Evolutionary conservation across 2,888 invertebrate species (phyloP), one percentile per base, ranked within the genome.

Genomic region (Neoascia interrupta): DNA sequence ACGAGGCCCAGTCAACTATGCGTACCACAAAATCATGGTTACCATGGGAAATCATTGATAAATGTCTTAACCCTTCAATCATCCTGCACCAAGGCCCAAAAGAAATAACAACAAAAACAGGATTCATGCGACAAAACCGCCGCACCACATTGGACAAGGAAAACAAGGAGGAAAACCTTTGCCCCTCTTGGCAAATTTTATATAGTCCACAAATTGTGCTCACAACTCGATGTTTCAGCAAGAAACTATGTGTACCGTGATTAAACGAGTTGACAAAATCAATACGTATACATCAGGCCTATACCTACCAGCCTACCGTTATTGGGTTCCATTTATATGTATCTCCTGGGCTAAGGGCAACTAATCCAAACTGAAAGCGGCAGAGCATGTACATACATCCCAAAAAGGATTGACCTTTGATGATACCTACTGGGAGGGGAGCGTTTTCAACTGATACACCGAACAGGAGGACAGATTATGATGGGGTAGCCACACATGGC

Each of bases 21-120:
- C 6, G 26, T 19, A 19, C 16, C 68, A 41, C 51, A 43, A 68
- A 47, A 56, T 49, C 68, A 58, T 69, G 41, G 41, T 53, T 61
- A 61, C 21, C 61, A 70, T 61, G 70, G 70, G 53, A 70, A 70
- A 70, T 70, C 61, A 61, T 70, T 70, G 70, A 70, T 70, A 61
- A 70, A 70, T 70, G 61, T 70, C 61, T 61, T 61, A 61, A 70
- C 61, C 51, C 61, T 61, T 70, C 60, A 70, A 61, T 70, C 70
- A 54, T 61, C n/a, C 61, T 61, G 45, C 23, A 51, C 43, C 47
- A 28, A 28, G 61, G 6, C 54, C 37, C 53, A 10, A 45, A 53
- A 37, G 37, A 54, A 43, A 69, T 51, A 34, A 69, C 49, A 69
- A 69, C 56, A 69, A 69, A 58, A 56, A 37, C 39, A 43, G 43